Evolutionary conservation across 2,888 invertebrate species (phyloP), one percentile per base, ranked within the genome.

Genomic region (Trichogramma evanescens): DNA sequence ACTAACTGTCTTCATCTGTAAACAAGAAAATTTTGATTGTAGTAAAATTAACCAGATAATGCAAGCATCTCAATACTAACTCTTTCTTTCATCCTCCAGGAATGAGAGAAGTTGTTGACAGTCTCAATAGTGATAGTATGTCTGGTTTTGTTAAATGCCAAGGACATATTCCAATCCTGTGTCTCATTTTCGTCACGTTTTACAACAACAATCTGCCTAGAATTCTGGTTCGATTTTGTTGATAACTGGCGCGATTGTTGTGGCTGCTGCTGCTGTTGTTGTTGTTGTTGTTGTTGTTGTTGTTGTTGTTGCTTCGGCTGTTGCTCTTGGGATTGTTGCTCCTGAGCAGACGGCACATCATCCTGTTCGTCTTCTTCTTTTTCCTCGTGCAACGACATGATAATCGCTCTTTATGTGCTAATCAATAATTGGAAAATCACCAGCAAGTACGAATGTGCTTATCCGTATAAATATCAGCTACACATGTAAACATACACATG

Each of bases 1-100:
- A 79, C 97, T 97, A 62, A 98, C 97, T 1, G 99, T 99, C 82
- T 98, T 98, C 93, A 98, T 97, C 89, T 95, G 79, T 40, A 80
- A 82, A 61, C n/a, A 9, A 38, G 13, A 51, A 55, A 51, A 40
- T 50, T 46, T 42, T 9, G 46, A 13, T 10, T 41, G 7, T 50
- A 50, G 8, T 50, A 59, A 50, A 7, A 56, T 40, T 39, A 50
- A 6, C 41, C 9, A 52, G 51, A 46, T 46, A 51, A 38, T 26
- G 42, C 42, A 49, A 50, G 26, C 48, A 48, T 43, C 54, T 53
- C 48, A 55, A 54, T 51, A 74, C 79, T 74, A 77, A 91, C 91
- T 83, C 93, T 86, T 76, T 94, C 94, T 77, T 94, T 93, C 82
- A 95, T 92, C 69, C 95, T 84, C 95, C 95, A 96, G 65, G 89